Evolutionary conservation across 2,888 invertebrate species (phyloP).

Genomic region (Brachynemurus nebulosus): DNA sequence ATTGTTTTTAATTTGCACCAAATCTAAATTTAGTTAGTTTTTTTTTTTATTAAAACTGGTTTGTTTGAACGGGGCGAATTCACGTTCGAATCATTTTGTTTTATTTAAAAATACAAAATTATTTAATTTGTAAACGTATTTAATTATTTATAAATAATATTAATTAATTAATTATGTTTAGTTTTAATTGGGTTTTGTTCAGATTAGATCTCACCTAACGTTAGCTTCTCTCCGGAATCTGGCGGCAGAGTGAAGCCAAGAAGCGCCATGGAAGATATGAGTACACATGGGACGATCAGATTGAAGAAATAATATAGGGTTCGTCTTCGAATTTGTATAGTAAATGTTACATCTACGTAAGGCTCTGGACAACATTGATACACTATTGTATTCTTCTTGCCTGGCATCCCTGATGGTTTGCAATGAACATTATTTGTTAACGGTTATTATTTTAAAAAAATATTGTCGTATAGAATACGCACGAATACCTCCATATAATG

Average conservation of each 20-base stretch:
- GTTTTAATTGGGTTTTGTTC: not conserved
- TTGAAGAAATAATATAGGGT: conserved; percentile 99
- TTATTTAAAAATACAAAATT: too few relatives aligned
- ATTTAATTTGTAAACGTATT: too few relatives aligned
- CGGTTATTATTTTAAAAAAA: too few relatives aligned
- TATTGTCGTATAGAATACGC: too few relatives aligned
- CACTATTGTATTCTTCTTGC: conserved; percentile 76
- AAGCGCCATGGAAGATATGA: conserved; percentile 97
- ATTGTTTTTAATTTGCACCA: not conserved
- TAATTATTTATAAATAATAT: not conserved
- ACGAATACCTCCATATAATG: too few relatives aligned
- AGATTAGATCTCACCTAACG: conserved; percentile 59
- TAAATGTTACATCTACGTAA: conserved; percentile 92
- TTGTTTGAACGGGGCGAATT: too few relatives aligned
- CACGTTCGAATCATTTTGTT: too few relatives aligned
- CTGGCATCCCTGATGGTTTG: conserved; percentile 71
- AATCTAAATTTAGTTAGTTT: too few relatives aligned
- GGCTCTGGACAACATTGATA: conserved; percentile 92
- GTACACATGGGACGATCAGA: conserved; percentile 96
- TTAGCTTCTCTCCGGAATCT: conserved; percentile 93
- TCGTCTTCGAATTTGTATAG: conserved; percentile 88
- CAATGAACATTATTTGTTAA: too few relatives aligned
- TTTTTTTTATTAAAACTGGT: too few relatives aligned
- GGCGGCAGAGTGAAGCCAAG: conserved; percentile 97
- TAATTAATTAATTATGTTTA: not conserved